Evolutionary conservation across 2,113 vertebrate species (phyloP).

Genomic region (Nesoenas mayeri): DNA sequence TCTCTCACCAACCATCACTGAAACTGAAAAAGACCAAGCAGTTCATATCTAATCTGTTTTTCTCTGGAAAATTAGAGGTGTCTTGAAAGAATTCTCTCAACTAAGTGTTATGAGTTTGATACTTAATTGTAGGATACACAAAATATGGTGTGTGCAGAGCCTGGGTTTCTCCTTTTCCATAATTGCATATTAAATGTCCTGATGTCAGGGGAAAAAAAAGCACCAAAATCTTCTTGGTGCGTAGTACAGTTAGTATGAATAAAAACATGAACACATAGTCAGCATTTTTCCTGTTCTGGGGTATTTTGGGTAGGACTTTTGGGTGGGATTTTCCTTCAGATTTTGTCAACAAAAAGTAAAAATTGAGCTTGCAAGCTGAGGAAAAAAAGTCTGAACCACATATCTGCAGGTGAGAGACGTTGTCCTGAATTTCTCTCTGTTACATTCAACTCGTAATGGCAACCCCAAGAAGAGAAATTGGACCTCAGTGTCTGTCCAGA

Average conservation of each 20-base stretch:
- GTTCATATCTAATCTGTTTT: slow-evolving; percentile 53
- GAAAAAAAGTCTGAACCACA: not conserved
- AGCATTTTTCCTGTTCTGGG: not conserved
- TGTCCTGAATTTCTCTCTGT: not conserved
- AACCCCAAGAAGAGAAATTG: not conserved
- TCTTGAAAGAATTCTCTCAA: slow-evolving; percentile 11
- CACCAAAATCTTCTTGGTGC: rapidly evolving
- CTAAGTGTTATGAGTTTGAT: not conserved
- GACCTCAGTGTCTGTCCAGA: not conserved
- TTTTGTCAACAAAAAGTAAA: not conserved
- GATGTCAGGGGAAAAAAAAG: not conserved
- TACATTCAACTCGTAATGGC: not conserved
- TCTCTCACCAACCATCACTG: not conserved
- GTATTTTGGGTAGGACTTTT: not conserved
- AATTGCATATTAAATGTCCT: not conserved
- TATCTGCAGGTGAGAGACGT: not conserved
- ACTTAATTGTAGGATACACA: not conserved
- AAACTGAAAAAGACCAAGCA: slow-evolving; percentile 47
- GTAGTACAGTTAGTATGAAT: not conserved
- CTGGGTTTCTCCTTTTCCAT: not conserved
- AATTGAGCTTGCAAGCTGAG: rapidly evolving
- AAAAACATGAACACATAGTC: not conserved
- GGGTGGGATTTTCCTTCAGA: not conserved
- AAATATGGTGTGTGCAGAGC: not conserved
- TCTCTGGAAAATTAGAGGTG: slow-evolving; percentile 40